phyloP scores from a whole-genome alignment of 2,888 invertebrate genomes.

The Carterocephalus palaemon region DNA sequence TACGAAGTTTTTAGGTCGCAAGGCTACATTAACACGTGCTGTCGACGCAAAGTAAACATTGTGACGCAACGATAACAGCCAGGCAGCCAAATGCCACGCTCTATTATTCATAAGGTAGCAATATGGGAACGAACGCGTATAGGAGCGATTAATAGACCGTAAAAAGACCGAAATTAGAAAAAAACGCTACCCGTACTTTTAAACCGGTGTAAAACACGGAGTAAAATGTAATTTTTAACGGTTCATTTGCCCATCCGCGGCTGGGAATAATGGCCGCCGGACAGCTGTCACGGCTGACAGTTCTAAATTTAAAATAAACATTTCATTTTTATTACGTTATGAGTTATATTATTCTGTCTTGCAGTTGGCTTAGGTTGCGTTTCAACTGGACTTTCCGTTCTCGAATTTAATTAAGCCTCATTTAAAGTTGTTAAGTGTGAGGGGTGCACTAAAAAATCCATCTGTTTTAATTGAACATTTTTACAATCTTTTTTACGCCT shows the following conservation, averaged over 20 bases:
- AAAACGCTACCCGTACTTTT: conserved; percentile 37
- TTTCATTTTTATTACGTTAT: conserved; percentile 57
- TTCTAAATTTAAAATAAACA: conserved; percentile 74
- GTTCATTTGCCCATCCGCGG: conserved; percentile 64
- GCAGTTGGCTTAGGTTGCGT: conserved; percentile 37
- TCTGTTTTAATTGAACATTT: conserved; percentile 17
- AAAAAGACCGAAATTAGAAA: conserved; percentile 55
- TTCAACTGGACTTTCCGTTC: conserved; percentile 25
- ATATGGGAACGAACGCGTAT: conserved; percentile 19
- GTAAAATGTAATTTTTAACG: conserved; percentile 67
- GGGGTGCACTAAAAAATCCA: conserved; percentile 23
- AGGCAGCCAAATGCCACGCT: conserved; percentile 46
- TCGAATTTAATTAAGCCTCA: conserved; percentile 36
- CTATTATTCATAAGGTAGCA: conserved; percentile 39
- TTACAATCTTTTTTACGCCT: neutral
- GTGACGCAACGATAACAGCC: conserved; percentile 10
- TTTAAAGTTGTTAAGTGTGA: conserved; percentile 32
- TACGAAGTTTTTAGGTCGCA: conserved; percentile 40
- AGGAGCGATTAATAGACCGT: conserved; percentile 52
- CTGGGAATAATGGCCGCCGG: conserved; percentile 58
- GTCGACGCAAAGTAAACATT: conserved; percentile 45
- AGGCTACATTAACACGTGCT: conserved; percentile 58
- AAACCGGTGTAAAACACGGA: conserved; percentile 53
- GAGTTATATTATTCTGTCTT: conserved; percentile 40
- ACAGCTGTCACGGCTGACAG: conserved; percentile 70